Percentiles rank a stretch among this genome's conserved stretches.
phyloP scores from a whole-genome alignment of 1,140 invertebrate genomes.

The Drosophila bifasciata region DNA sequence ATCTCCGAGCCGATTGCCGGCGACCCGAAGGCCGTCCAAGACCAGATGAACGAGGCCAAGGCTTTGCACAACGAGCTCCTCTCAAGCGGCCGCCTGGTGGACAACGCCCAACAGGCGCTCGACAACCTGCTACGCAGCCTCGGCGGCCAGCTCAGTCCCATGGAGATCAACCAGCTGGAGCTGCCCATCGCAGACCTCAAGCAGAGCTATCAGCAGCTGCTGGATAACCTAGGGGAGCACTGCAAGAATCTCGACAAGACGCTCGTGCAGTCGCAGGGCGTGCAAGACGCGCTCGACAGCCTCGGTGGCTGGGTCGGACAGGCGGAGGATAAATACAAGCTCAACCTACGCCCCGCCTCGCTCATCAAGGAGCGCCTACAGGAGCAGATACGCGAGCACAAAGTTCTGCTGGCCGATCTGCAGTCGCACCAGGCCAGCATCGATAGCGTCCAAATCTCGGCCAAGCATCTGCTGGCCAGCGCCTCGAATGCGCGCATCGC shows the following conservation, averaged over 20 bases:
- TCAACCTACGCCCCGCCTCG: conserved; percentile 91
- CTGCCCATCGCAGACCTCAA: conserved; percentile 91
- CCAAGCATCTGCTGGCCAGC: conserved; percentile 91
- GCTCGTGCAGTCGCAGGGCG: conserved; percentile 95
- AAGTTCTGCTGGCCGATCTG: conserved; percentile 91
- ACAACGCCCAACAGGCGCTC: conserved; percentile 88
- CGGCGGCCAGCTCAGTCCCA: conserved; percentile 91
- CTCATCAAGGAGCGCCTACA: conserved; percentile 94
- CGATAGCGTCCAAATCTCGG: conserved; percentile 91
- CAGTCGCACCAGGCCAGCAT: conserved; percentile 93
- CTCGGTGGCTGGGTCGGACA: conserved; percentile 93
- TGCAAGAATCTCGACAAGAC: conserved; percentile 94
- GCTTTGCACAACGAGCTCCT: conserved; percentile 94
- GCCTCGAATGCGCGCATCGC: conserved; percentile 94
- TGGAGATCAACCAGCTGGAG: conserved; percentile 91
- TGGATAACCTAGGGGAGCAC: conserved; percentile 89
- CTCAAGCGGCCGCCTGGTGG: conserved; percentile 92
- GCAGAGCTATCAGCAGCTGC: conserved; percentile 90
- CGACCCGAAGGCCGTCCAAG: conserved; percentile 93
- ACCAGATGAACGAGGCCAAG: conserved; percentile 94
- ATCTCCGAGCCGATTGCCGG: conserved; percentile 93
- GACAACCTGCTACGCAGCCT: conserved; percentile 90
- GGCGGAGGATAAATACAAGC: conserved; percentile 93
- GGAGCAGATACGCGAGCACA: conserved; percentile 94
- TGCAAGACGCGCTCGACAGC: conserved; percentile 95